These are phyloP conservation scores for Hemicentrotus pulcherrimus DNA, from an alignment of 35 echinoderm and acorn worm genomes.

Conservation along the genomic window DNA sequence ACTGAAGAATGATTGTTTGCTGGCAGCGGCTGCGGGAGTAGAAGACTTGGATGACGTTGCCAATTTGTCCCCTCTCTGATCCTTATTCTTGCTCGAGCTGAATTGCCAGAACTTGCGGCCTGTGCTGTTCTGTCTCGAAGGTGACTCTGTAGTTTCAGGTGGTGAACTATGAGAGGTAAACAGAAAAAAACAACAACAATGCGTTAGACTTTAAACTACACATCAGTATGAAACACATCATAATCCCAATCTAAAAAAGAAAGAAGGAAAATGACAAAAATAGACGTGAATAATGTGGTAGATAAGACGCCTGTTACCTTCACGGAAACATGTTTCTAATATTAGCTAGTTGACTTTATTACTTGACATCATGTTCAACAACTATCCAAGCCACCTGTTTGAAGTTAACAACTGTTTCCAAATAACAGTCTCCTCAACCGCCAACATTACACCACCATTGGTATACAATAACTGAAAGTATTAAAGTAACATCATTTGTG, in stretches of 20 bases:
- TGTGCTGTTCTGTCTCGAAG: constrained; percentile 32
- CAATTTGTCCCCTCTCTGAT: constrained; percentile 22
- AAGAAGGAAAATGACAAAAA: background rate
- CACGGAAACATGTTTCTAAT: background rate
- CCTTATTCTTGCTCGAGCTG: constrained; percentile 38
- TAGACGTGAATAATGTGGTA: background rate
- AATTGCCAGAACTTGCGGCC: constrained; percentile 44
- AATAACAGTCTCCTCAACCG: background rate
- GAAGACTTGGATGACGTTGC: constrained; percentile 33
- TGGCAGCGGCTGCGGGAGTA: background rate
- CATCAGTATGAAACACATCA: background rate
- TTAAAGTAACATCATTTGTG: background rate
- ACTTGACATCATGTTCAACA: background rate
- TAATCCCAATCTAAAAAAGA: background rate
- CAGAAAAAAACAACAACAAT: background rate
- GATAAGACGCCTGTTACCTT: background rate
- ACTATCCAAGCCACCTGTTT: background rate
- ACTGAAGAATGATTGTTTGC: constrained; percentile 43
- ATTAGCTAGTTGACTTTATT: background rate
- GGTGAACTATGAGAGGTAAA: background rate
- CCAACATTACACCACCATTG: background rate
- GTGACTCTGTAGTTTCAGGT: background rate
- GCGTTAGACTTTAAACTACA: background rate
- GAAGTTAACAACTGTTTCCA: background rate
- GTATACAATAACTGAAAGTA: background rate